Evolutionary conservation across 1,140 invertebrate species (phyloP).

Genomic region (Scylla paramamosain): DNA sequence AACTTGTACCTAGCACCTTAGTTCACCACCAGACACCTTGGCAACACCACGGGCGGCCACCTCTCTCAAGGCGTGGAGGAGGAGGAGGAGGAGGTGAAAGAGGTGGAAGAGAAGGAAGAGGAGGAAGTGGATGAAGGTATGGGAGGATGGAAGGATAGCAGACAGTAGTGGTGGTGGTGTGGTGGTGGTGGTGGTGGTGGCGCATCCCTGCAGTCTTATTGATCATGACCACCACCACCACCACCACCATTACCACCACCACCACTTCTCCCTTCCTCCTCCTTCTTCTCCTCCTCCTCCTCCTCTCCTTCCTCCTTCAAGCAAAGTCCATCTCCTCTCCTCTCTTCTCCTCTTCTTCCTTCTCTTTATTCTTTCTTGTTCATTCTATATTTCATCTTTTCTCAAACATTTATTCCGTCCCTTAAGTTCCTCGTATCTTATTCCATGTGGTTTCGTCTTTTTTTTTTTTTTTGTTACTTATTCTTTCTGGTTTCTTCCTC

Average conservation of each 20-base stretch:
- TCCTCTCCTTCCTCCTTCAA: background rate
- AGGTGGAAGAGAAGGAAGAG: too few relatives aligned
- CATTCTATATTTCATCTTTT: too few relatives aligned
- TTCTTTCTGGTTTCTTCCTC: background rate
- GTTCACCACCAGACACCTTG: background rate
- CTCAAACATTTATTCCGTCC: background rate
- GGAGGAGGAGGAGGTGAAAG: too few relatives aligned
- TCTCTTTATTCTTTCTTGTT: too few relatives aligned
- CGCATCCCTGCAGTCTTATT: slow-evolving; percentile 7
- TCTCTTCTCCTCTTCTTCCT: background rate
- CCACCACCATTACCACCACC: slow-evolving; percentile 2
- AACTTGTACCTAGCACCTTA: background rate
- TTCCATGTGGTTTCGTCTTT: background rate
- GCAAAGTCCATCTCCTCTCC: background rate
- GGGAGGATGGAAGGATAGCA: too few relatives aligned
- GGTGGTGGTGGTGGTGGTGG: background rate
- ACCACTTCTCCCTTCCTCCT: background rate
- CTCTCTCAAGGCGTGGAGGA: too few relatives aligned
- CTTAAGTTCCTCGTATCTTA: background rate
- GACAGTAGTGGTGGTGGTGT: background rate
- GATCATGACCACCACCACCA: slow-evolving; percentile 7
- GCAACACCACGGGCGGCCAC: background rate
- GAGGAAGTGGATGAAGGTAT: too few relatives aligned
- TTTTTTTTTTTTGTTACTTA: background rate
- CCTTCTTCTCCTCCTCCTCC: background rate